Conservation (phyloP, 2,113 vertebrate genomes). For the Taurulus bubalis region DNA sequence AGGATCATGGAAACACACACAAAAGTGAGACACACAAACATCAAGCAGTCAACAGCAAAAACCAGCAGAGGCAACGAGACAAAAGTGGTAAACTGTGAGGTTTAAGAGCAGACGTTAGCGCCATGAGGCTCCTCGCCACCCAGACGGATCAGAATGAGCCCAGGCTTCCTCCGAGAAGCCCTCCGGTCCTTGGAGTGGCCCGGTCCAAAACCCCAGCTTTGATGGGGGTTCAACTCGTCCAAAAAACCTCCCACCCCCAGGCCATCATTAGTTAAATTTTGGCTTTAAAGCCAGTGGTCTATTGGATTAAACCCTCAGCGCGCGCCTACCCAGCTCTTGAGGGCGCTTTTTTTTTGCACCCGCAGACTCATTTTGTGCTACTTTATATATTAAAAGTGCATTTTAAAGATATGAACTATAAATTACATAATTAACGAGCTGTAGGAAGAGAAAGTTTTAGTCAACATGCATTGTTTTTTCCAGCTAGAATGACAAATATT, state of each 20-base stretch:
- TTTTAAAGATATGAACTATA: background rate
- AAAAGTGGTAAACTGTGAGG: constrained; percentile 7
- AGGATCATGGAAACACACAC: constrained; percentile 21
- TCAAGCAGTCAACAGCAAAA: constrained; percentile 8
- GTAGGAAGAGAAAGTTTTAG: background rate
- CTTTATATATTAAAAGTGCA: background rate
- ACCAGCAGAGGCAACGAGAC: background rate
- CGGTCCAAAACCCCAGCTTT: constrained; percentile 53
- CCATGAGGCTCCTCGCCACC: constrained; percentile 29
- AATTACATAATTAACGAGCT: background rate
- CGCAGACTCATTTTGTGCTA: background rate
- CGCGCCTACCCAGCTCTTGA: constrained; percentile 9
- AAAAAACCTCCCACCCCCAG: constrained; percentile 41
- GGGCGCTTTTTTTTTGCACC: constrained; percentile 17
- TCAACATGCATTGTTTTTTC: background rate
- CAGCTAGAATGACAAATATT: background rate
- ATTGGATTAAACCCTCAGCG: constrained; percentile 19
- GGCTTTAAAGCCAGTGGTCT: constrained; percentile 41
- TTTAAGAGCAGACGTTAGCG: constrained; percentile 42
- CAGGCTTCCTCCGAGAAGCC: constrained; percentile 50
- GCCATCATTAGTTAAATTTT: constrained; percentile 67
- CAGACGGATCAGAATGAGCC: constrained; percentile 39
- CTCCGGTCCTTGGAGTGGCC: constrained; percentile 28
- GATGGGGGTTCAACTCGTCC: constrained; percentile 54
- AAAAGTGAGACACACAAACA: background rate